Base-by-base conservation (phyloP, 37 sponge, comb jelly and placozoan genomes). In the Eunapius fragilis region DNA sequence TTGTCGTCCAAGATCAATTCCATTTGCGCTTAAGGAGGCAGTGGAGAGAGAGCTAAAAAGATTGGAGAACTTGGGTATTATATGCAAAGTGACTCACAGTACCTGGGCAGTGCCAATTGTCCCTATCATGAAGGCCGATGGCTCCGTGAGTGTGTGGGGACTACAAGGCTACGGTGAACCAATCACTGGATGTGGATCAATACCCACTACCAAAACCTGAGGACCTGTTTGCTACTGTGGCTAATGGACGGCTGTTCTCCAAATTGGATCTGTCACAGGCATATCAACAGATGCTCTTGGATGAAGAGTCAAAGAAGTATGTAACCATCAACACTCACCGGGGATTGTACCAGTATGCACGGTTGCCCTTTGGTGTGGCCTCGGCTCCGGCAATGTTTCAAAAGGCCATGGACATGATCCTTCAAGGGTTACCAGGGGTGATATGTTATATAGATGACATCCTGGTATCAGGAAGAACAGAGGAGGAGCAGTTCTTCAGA, bases 61-160 rank as follows among this genome's bases (percentile, higher is more conserved):
- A 22, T n/a, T 77, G 24, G 78, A 77, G 48, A 38, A 35, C 4
- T 36, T 26, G 17, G 78, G 78, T 22, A n/a, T 35, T 27, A 32
- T 77, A 27, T 17, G 37, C 33, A 77, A 77, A 7, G 45, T 77
- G 38, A 36, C 78, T 37, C 26, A 31, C 31, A 74, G 78, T 30
- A 80, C 87, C 32, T 91, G 92, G 92, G 92, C 87, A 25, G 79
- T 87, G 27, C 87, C 92, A 6, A 79, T 91, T 49, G 91, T 91
- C 0, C 80, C 84, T 30, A 84, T 91, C 24, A 31, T 69, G 19
- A 87, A 87, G 35, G 37, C 48, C 19, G 84, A 92, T 34, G 82
- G 85, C 31, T 71, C 72, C 45, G 25, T 45, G 87, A 71, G 28
- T 87, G 0, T 87, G 87, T 80, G 81, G 87, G 9, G 87, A 87